These are phyloP conservation scores for Anabas testudineus DNA, from an alignment of 2,797 vertebrate genomes.

Conservation along the genomic window DNA sequence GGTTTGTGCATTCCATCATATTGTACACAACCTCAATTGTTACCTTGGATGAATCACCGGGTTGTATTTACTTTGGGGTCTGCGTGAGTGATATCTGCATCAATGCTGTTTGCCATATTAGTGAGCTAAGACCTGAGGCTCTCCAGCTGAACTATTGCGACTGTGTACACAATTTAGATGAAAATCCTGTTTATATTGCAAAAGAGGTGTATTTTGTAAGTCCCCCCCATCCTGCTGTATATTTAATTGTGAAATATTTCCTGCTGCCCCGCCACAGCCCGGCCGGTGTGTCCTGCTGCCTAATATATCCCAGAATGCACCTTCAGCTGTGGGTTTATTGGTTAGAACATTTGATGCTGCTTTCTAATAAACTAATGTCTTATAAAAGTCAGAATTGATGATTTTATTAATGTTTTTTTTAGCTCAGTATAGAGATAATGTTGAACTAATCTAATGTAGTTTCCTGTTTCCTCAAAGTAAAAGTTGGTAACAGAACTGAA, in stretches of 20 bases:
- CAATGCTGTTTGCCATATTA: slow-evolving; percentile 76
- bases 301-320: slow-evolving; percentile 58
- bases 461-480: too few species aligned
- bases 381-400: neutral
- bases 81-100: slow-evolving; percentile 76
- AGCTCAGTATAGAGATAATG: too few species aligned
- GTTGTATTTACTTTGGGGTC: slow-evolving; percentile 79
- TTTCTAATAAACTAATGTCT: too few species aligned
- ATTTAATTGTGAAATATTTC: slow-evolving; percentile 80
- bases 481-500: too few species aligned
- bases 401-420: too few species aligned
- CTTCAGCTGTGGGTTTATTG: slow-evolving; percentile 39
- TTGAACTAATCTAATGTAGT: too few species aligned
- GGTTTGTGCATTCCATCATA: slow-evolving; percentile 70
- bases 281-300: slow-evolving; percentile 53
- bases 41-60: slow-evolving; percentile 78
- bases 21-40: slow-evolving; percentile 83
- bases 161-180: slow-evolving; percentile 82
- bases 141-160: slow-evolving; percentile 80
- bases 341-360: slow-evolving; percentile 5
- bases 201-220: slow-evolving; percentile 84
- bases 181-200: slow-evolving; percentile 84
- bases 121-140: slow-evolving; percentile 77
- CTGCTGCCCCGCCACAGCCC: slow-evolving; percentile 39
- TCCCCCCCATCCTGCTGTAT: slow-evolving; percentile 61